phyloP scores from a whole-genome alignment of 2,113 vertebrate genomes.

The Macaca fascicularis region T2T-MFA8v1.1 NC_088377.1:142264001-142264500 shows the following conservation, averaged over 20 bases:
- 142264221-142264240: slow-evolving; percentile 42
- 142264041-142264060: background rate
- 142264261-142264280: slow-evolving; percentile 3
- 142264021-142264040: background rate
- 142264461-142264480: slow-evolving; percentile 36
- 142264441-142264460: slow-evolving; percentile 35
- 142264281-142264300: slow-evolving; percentile 41
- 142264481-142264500: slow-evolving; percentile 61
- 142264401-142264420: slow-evolving; percentile 62
- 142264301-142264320: slow-evolving; percentile 52
- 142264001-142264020: background rate
- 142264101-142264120: background rate
- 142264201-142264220: background rate
- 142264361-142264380: slow-evolving; percentile 58
- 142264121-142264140: background rate
- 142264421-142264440: slow-evolving; percentile 57
- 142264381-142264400: slow-evolving; percentile 63
- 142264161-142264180: background rate
- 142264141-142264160: background rate
- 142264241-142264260: slow-evolving; percentile 48
- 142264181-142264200: background rate
- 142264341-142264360: slow-evolving; percentile 56
- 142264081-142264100: background rate
- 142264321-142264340: slow-evolving; percentile 65
- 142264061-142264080: background rate